Base-by-base conservation (phyloP, 2,797 vertebrate species). In the Champsocephalus esox region DNA sequence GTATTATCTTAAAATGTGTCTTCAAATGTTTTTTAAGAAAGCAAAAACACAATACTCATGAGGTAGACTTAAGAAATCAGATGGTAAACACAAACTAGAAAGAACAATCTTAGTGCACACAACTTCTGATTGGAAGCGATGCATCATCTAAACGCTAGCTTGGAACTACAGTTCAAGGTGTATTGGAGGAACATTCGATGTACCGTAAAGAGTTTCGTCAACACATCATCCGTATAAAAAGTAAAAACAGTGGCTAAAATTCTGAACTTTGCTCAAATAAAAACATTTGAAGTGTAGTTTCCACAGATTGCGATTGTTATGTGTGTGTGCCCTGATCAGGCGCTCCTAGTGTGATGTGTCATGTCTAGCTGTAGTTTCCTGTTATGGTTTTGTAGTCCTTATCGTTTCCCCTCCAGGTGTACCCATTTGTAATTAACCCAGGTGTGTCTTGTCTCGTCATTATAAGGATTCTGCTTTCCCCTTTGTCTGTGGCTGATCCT, bases 201-300 rank as follows among this genome's bases (percentile, higher is more conserved):
- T 9, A 9, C 12, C 45, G 2, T 13, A 38, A n/a, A 19, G n/a
- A n/a, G 13, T 1, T 0, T 28, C 24, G 3, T 19, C 3, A 28
- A 46, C 6, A 55, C 41, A 3, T 8, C 11, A 5, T 2, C 34
- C 6, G 34, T 6, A 34, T 34, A 34, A 34, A 34, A 34, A 34
- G 8, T 1, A 9, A 38, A 38, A 43, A 4, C 7, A 9, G 1
- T 4, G 4, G 3, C 13, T 14, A 16, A 14, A 59, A 8, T 12
- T 32, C 7, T 9, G 19, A 57, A 28, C 28, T 7, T 2, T 0
- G 51, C 32, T 57, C 0, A 46, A 24, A n/a, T n/a, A 55, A 65
- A 73, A 64, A 9, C 24, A 54, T 56, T 49, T 63, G 79, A 77
- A 79, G 48, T 3, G 17, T 19, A 58, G 14, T 49, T 19, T 66